Evolutionary conservation across 1,140 invertebrate species (phyloP), one percentile per base, ranked within the genome.

Genomic region (Scaptodrosophila lebanonensis): DNA sequence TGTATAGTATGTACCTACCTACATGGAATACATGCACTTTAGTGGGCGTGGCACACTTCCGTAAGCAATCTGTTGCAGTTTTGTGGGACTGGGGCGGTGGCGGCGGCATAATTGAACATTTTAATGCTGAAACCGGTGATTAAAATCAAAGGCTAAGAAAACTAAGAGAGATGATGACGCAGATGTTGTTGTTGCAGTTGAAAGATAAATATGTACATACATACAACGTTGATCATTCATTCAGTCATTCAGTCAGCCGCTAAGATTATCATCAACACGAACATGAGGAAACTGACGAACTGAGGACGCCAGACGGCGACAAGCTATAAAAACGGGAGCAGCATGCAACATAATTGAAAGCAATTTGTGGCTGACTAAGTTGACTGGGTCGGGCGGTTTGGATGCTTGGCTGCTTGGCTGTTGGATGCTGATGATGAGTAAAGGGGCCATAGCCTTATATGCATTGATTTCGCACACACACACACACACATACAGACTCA

Each of bases 261-360:
- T n/a, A n/a, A n/a, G n/a, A n/a, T n/a, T n/a, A 79, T 72, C 67
- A 61, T 77, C 67, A 77, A 60, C 70, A 64, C 66, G 63, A 75
- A 75, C 60, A 69, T 76, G 71, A 50, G 9, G 30, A 22, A 36
- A 17, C 15, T 11, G 32, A 45, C 15, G 17, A 22, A 11, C 9
- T 7, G 42, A 42, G 12, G 2, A 35, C 16, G 12, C 9, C 18
- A 18, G 8, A 27, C 75, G 82, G 63, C 73, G 60, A 69, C 63
- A 60, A 64, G 75, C 59, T 64, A 69, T 73, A 73, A 79, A 79
- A 79, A 79, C 75, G 75, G 75, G 75, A 79, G 75, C 75, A 79
- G 58, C 69, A 66, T 82, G 75, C 75, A 79, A 75, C 75, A 69
- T 79, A 82, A 79, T 79, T 79, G 75, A 79, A 79, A 79, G 75